Evolutionary conservation across 2,888 invertebrate species (phyloP).

Genomic region (Catocala sponsa): DNA sequence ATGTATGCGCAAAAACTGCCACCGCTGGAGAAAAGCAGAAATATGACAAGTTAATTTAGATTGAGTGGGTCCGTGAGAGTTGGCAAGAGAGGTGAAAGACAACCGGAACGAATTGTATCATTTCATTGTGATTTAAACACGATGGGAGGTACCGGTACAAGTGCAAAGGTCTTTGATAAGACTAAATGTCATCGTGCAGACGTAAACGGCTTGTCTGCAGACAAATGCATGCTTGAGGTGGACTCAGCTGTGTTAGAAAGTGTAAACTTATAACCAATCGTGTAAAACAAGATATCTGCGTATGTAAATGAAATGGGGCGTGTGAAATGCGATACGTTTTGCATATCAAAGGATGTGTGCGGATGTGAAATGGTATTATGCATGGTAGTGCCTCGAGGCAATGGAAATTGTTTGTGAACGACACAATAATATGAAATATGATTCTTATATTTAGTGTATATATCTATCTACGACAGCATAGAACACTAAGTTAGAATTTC

Average conservation of each 20-base stretch:
- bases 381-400: slow-evolving; percentile 4
- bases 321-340: slow-evolving; percentile 32
- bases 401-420: slow-evolving; percentile 6
- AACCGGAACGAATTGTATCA: slow-evolving; percentile 75
- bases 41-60: slow-evolving; percentile 83
- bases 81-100: slow-evolving; percentile 74
- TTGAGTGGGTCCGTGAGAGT: slow-evolving; percentile 73
- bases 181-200: slow-evolving; percentile 61
- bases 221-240: slow-evolving; percentile 55
- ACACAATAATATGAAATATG: neutral
- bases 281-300: slow-evolving; percentile 48
- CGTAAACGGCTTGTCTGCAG: slow-evolving; percentile 55
- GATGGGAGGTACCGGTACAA: slow-evolving; percentile 59
- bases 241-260: slow-evolving; percentile 67
- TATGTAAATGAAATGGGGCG: slow-evolving; percentile 53
- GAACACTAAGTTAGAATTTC: no score
- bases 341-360: slow-evolving; percentile 26
- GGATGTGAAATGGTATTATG: slow-evolving; percentile 15
- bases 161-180: slow-evolving; percentile 66
- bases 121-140: slow-evolving; percentile 63
- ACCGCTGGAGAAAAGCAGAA: slow-evolving; percentile 70
- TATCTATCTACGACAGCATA: no score
- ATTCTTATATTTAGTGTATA: no score
- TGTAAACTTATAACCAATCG: slow-evolving; percentile 62
- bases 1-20: slow-evolving; percentile 63